Evolutionary conservation across 2,888 invertebrate genomes (phyloP).

Genomic region (Gortyna flavago): DNA sequence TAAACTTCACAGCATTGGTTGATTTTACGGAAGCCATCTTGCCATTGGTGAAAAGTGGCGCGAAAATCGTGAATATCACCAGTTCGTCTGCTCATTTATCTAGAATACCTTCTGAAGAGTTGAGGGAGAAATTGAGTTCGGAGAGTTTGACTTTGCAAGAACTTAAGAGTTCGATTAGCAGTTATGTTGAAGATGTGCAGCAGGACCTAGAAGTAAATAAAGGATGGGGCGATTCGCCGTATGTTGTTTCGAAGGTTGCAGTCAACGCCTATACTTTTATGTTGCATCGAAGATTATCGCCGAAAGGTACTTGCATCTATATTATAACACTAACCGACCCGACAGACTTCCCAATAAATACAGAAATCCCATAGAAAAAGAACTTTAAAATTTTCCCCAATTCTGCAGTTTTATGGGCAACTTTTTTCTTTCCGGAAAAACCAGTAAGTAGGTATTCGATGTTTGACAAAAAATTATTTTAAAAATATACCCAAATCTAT

Average conservation of each 20-base stretch:
- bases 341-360: background rate
- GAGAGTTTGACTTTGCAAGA: slow-evolving; percentile 88
- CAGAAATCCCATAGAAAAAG: background rate
- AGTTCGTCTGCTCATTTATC: slow-evolving; percentile 92
- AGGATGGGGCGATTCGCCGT: slow-evolving; percentile 92
- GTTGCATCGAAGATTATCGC: slow-evolving; percentile 88
- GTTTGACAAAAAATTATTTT: background rate
- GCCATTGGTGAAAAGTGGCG: slow-evolving; percentile 91
- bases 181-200: slow-evolving; percentile 91
- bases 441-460: background rate
- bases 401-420: no score
- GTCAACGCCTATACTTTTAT: slow-evolving; percentile 92
- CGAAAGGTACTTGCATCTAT: slow-evolving; percentile 73
- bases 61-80: slow-evolving; percentile 93
- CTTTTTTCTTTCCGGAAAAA: background rate
- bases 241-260: slow-evolving; percentile 93
- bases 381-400: no score
- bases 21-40: slow-evolving; percentile 91
- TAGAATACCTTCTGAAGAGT: slow-evolving; percentile 89
- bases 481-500: no score
- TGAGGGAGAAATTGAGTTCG: slow-evolving; percentile 86
- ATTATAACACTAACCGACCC: background rate
- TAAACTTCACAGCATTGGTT: slow-evolving; percentile 82
- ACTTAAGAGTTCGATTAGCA: slow-evolving; percentile 90
- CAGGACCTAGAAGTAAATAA: slow-evolving; percentile 72